Evolutionary conservation across 2,888 invertebrate species (phyloP).

Genomic region (Silvanus unidentatus): DNA sequence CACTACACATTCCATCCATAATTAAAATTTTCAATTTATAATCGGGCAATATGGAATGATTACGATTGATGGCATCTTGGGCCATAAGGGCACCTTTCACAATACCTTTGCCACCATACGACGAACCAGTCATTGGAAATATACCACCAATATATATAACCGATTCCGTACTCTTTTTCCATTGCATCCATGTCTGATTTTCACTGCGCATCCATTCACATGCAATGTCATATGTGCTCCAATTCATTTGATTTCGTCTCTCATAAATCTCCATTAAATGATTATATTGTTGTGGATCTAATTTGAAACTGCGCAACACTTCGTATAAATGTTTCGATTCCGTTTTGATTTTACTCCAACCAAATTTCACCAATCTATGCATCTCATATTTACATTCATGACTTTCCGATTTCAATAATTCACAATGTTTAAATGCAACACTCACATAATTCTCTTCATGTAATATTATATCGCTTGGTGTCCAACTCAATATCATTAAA

Average conservation of each 20-base stretch:
- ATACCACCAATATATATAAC: constrained; percentile 48
- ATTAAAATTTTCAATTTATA: constrained; percentile 55
- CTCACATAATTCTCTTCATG: constrained; percentile 47
- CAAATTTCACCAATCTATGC: constrained; percentile 61
- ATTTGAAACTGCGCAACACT: constrained; percentile 49
- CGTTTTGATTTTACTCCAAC: constrained; percentile 53
- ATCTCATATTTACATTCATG: constrained; percentile 62
- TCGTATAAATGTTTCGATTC: constrained; percentile 51
- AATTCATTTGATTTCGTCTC: constrained; percentile 10
- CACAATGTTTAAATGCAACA: constrained; percentile 62
- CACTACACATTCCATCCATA: constrained; percentile 62
- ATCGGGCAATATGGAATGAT: constrained; percentile 53
- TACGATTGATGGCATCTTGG: constrained; percentile 55
- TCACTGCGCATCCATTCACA: constrained; percentile 61
- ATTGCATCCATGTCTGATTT: constrained; percentile 44
- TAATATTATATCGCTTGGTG: constrained; percentile 57
- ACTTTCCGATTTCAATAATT: constrained; percentile 38
- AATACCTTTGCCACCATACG: constrained; percentile 56
- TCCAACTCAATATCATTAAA: constrained; percentile 60
- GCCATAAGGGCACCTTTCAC: constrained; percentile 60
- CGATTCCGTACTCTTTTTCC: constrained; percentile 39
- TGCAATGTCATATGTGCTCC: constrained; percentile 49
- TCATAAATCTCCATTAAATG: constrained; percentile 26
- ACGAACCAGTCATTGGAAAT: constrained; percentile 60
- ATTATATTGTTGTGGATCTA: constrained; percentile 51